Conservation (phyloP, 2,888 invertebrate species). For the Elysia crispata region DNA sequence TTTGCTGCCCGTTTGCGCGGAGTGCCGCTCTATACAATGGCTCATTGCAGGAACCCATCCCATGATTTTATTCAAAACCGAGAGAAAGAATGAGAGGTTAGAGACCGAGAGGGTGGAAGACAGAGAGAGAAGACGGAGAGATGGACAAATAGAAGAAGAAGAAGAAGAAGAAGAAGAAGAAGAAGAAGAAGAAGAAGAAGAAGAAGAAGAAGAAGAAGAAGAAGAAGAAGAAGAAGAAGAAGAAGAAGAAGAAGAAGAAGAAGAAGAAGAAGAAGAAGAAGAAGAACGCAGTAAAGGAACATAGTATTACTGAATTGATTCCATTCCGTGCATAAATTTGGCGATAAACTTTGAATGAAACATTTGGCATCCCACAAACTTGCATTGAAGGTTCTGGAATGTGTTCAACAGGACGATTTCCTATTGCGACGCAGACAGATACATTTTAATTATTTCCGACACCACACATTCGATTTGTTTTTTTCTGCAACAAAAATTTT, state of each 20-base stretch:
- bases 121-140: not conserved
- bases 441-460: too few species aligned
- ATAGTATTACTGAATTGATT: not conserved
- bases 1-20: not conserved
- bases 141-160: not conserved
- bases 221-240: not conserved
- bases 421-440: too few species aligned
- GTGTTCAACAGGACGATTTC: too few species aligned
- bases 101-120: not conserved
- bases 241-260: slow-evolving; percentile 7
- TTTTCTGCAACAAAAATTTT: too few species aligned
- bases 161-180: not conserved
- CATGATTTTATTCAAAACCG: not conserved
- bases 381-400: too few species aligned
- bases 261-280: not conserved
- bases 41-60: not conserved
- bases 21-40: not conserved
- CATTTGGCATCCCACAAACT: too few species aligned
- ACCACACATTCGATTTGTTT: too few species aligned
- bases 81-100: not conserved
- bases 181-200: not conserved
- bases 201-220: not conserved
- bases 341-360: too few species aligned
- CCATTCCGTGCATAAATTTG: not conserved
- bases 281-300: not conserved